Conservation (phyloP, 2,888 invertebrate species). For the Cylindroiulus punctatus region DNA sequence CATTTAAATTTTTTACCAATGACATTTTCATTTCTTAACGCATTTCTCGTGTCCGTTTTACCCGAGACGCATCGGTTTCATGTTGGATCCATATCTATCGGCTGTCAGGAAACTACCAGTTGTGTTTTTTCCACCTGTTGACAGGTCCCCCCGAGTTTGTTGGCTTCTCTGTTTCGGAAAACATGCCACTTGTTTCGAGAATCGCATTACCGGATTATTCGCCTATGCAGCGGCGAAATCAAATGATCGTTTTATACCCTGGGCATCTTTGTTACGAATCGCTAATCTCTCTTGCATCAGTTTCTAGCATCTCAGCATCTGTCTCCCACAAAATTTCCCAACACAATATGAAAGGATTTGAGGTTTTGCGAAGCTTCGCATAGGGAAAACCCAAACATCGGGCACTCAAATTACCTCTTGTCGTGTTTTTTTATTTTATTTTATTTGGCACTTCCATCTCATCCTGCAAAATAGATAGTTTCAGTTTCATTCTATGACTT, state of each 20-base stretch:
- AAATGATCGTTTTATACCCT: neutral
- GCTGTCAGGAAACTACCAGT: neutral
- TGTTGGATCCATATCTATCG: conserved; percentile 31
- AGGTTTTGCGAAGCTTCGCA: neutral
- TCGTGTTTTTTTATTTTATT: no score
- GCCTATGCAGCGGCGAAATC: neutral
- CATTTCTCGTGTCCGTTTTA: conserved; percentile 22
- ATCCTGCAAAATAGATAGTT: no score
- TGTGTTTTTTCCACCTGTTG: conserved; percentile 4
- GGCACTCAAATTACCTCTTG: no score
- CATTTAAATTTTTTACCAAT: conserved; percentile 51
- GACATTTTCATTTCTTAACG: conserved; percentile 43
- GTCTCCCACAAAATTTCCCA: no score
- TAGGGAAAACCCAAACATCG: no score
- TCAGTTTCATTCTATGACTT: no score
- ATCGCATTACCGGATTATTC: neutral
- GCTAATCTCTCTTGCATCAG: neutral
- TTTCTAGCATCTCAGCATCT: neutral
- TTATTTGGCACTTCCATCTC: no score
- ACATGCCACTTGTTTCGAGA: neutral
- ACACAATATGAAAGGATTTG: neutral
- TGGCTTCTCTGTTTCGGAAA: neutral
- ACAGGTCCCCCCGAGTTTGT: neutral
- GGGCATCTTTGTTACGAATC: neutral
- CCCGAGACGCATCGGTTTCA: conserved; percentile 21